Base-by-base conservation (phyloP, 2,113 vertebrate genomes). In the Haliaeetus leucogaster region DNA sequence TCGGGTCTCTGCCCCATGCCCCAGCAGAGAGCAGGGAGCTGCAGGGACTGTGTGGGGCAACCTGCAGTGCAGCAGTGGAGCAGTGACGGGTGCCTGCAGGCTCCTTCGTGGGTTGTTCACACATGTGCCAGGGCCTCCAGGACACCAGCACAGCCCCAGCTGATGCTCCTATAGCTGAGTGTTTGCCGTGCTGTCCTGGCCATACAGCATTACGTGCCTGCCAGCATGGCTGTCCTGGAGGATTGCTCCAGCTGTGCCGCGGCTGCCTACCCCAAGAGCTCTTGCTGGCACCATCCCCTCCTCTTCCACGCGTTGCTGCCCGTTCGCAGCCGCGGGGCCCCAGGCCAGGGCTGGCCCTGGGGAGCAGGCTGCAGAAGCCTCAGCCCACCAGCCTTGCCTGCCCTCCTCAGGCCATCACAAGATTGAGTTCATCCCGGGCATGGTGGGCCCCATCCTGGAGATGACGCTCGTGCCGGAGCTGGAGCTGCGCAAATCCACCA, bases 401-500 rank as follows among this genome's bases (percentile, higher is more conserved):
- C 34, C 16, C 17, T 59, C 11, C 50, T 23, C 72, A 98, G 97
- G 97, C 13, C 86, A 71, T 11, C 96, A 8, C 87, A 97, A 97
- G 95, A 97, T 97, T 1, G 91, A 95, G 66, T 98, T 98, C 76
- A 98, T 98, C 87, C 97, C 97, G 0, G 87, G 94, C 63, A 96
- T 98, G 97, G 97, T 98, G 89, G 97, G 97, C 6, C 97, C 97
- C 58, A 97, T 98, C 86, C 96, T 98, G 92, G 97, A 98, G 89
- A 95, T 97, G 97, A 98, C 97, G 0, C 96, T 98, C 1, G 95
- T 97, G 82, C 97, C 97, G 0, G 97, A 98, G 90, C 91, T 52
- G 58, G 95, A 98, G 89, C 95, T 97, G 84, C 97, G 97, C 81
- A 97, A 22, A 2, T 92, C 97, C 86, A 97, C 97, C 87, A 97